These are phyloP conservation scores for Drosophila neutralis DNA, from an alignment of 2,888 invertebrate species.

Conservation along the genomic window DNA sequence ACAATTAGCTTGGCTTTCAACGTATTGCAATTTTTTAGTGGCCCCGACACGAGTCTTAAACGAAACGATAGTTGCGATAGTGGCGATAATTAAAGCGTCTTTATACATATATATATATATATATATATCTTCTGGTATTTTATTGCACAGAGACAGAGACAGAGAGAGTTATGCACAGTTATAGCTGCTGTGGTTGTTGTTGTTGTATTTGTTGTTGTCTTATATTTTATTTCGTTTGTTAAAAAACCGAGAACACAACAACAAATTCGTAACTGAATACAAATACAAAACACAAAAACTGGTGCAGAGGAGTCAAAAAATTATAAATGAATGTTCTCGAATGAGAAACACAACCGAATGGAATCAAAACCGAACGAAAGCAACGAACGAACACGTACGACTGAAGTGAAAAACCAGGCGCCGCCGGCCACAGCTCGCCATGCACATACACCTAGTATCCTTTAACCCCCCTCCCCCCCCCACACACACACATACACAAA, in stretches of 20 bases:
- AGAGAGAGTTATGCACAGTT: slow-evolving; percentile 51
- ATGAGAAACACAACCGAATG: slow-evolving; percentile 80
- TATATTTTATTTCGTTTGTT: slow-evolving; percentile 59
- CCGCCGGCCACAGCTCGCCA: slow-evolving; percentile 38
- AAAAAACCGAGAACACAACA: slow-evolving; percentile 82
- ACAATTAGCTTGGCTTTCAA: slow-evolving; percentile 22
- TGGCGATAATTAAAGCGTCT: slow-evolving; percentile 8
- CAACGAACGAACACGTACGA: slow-evolving; percentile 84
- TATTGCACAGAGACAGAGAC: slow-evolving; percentile 52
- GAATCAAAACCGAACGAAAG: slow-evolving; percentile 84
- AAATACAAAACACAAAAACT: slow-evolving; percentile 74
- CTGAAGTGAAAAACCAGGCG: slow-evolving; percentile 63
- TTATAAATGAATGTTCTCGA: slow-evolving; percentile 84
- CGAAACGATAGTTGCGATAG: slow-evolving; percentile 51
- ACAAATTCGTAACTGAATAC: slow-evolving; percentile 82
- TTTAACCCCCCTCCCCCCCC: slow-evolving; percentile 29
- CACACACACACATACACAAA: background rate
- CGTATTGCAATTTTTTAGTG: slow-evolving; percentile 35
- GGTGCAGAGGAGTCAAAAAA: slow-evolving; percentile 84
- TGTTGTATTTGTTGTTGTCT: slow-evolving; percentile 7
- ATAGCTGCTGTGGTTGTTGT: slow-evolving; percentile 34
- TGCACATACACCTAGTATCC: slow-evolving; percentile 48
- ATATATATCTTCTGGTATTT: slow-evolving; percentile 26
- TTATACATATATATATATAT: slow-evolving; percentile 1
- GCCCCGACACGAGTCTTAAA: slow-evolving; percentile 40